phyloP scores from a whole-genome alignment of 2,888 invertebrate genomes.

The Cylloceria caligata region DNA sequence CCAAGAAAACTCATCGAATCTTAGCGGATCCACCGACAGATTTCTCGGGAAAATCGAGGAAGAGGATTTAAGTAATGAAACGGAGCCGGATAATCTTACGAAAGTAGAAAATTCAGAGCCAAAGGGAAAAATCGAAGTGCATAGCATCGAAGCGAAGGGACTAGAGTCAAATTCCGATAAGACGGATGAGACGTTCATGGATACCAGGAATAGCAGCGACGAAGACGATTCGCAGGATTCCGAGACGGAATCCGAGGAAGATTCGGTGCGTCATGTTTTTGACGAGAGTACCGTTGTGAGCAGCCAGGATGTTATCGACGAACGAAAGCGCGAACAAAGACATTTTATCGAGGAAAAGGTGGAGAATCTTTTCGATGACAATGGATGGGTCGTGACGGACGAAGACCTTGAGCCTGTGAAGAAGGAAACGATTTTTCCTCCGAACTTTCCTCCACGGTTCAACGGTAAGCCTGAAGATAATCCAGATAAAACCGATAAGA shows the following conservation, averaged over 20 bases:
- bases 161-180: constrained; percentile 58
- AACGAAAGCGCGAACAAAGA: constrained; percentile 16
- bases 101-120: constrained; percentile 49
- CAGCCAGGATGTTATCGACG: background rate
- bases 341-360: constrained; percentile 57
- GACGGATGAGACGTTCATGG: constrained; percentile 51
- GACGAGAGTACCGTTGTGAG: background rate
- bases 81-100: constrained; percentile 24
- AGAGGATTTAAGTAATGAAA: constrained; percentile 28
- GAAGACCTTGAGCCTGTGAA: constrained; percentile 69
- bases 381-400: constrained; percentile 81
- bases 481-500: constrained; percentile 23
- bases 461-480: constrained; percentile 8
- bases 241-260: constrained; percentile 18
- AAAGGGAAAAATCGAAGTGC: constrained; percentile 19
- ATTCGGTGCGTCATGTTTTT: constrained; percentile 21
- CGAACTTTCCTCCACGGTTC: constrained; percentile 24
- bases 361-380: constrained; percentile 81
- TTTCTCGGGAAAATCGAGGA: constrained; percentile 32
- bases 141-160: constrained; percentile 30
- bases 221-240: constrained; percentile 25
- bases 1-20: background rate
- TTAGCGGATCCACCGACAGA: constrained; percentile 17
- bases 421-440: background rate
- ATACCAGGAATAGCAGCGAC: constrained; percentile 23